Percentiles rank a stretch among this genome's conserved stretches.
Evolutionary conservation across 2,888 invertebrate species (phyloP).

Genomic region (Crematogaster levior): DNA sequence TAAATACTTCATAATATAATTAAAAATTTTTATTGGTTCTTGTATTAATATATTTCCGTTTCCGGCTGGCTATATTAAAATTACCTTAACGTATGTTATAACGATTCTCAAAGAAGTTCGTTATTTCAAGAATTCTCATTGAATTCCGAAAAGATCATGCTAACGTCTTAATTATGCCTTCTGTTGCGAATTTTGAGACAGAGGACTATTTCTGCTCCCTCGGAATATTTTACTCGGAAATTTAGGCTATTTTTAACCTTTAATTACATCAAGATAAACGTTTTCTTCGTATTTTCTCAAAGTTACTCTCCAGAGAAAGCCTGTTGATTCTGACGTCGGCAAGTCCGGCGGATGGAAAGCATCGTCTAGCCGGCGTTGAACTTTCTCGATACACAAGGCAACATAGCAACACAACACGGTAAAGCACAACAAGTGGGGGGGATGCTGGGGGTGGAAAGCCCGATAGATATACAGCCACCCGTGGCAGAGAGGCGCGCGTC

Average conservation of each 20-base stretch:
- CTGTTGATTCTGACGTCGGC: slow-evolving; percentile 82
- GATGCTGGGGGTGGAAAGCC: slow-evolving; percentile 81
- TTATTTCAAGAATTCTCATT: slow-evolving; percentile 29
- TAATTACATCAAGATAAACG: neutral
- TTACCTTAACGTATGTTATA: neutral
- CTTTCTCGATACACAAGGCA: slow-evolving; percentile 85
- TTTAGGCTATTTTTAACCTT: neutral
- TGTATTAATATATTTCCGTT: neutral
- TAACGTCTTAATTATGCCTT: neutral
- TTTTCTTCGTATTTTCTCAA: slow-evolving; percentile 32
- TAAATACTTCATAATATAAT: neutral
- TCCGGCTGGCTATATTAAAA: neutral
- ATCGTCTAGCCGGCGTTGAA: slow-evolving; percentile 86
- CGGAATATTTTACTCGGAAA: neutral
- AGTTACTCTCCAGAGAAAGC: slow-evolving; percentile 71
- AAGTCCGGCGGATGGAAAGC: slow-evolving; percentile 75
- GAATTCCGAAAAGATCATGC: neutral
- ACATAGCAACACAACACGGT: slow-evolving; percentile 85
- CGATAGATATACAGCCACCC: slow-evolving; percentile 82
- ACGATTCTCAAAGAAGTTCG: neutral
- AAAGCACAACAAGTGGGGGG: slow-evolving; percentile 85
- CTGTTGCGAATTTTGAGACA: slow-evolving; percentile 18
- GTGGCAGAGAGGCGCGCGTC: slow-evolving; percentile 83
- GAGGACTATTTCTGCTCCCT: neutral
- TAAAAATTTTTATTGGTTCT: slow-evolving; percentile 28